Conservation (phyloP, 2,113 vertebrate genomes). For the Etia nguti region DNA sequence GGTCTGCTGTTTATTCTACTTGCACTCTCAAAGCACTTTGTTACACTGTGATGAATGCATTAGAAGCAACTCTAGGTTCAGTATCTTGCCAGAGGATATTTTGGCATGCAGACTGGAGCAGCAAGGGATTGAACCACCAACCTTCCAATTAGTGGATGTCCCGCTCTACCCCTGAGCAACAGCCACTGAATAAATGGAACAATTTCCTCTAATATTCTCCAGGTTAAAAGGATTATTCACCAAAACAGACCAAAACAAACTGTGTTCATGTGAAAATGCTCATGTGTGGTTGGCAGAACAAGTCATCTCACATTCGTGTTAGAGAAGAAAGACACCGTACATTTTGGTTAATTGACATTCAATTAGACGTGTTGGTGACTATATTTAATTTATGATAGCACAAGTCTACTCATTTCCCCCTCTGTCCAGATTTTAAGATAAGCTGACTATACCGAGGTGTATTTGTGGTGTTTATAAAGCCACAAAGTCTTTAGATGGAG, state of each 20-base stretch:
- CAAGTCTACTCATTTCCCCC: neutral
- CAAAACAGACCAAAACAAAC: neutral
- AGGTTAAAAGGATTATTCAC: neutral
- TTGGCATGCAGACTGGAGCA: neutral
- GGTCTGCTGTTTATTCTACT: neutral
- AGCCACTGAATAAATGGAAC: neutral
- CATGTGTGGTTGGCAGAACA: neutral
- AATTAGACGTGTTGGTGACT: neutral
- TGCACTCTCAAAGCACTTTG: neutral
- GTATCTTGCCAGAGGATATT: neutral
- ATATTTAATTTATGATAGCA: neutral
- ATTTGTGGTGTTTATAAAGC: neutral
- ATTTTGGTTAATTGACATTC: neutral
- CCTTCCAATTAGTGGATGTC: neutral
- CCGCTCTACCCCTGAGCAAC: neutral
- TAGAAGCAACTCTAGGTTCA: neutral
- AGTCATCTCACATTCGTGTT: fast-evolving
- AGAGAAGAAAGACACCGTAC: neutral
- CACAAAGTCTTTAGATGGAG: neutral
- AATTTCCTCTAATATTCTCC: neutral
- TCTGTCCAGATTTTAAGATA: neutral
- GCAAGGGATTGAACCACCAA: neutral
- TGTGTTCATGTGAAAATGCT: neutral
- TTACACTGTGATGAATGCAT: neutral
- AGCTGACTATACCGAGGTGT: neutral